Conservation (phyloP, 2,888 invertebrate genomes). For the Pemphredon lugubris region DNA sequence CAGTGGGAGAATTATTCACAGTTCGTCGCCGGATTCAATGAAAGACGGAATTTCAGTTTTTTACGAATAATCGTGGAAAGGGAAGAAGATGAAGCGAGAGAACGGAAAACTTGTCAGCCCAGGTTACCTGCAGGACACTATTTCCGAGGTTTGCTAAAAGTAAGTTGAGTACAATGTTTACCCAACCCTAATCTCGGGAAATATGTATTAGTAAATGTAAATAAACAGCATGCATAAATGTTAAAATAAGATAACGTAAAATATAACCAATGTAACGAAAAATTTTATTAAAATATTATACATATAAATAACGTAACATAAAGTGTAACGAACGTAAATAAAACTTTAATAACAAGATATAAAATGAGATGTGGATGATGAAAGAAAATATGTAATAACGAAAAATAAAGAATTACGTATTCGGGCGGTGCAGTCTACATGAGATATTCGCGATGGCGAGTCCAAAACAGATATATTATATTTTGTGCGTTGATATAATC, state of each 20-base stretch:
- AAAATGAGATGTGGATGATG: constrained; percentile 42
- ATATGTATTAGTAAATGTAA: too few relatives aligned
- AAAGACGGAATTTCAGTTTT: too few relatives aligned
- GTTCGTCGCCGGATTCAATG: too few relatives aligned
- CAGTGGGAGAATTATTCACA: too few relatives aligned
- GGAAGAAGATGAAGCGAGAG: too few relatives aligned
- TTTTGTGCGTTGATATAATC: constrained; percentile 76
- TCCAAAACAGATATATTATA: constrained; percentile 77
- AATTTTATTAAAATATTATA: constrained; percentile 64
- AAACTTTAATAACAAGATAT: constrained; percentile 45
- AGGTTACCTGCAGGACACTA: too few relatives aligned
- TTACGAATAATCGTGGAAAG: too few relatives aligned
- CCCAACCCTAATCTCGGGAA: too few relatives aligned
- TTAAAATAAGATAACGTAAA: constrained; percentile 56
- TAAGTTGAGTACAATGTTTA: too few relatives aligned
- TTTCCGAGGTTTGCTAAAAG: too few relatives aligned
- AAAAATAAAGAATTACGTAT: constrained; percentile 40
- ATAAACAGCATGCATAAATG: constrained; percentile 15
- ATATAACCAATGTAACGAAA: constrained; percentile 62
- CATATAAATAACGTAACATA: constrained; percentile 67
- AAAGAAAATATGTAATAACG: constrained; percentile 37
- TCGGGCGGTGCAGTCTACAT: constrained; percentile 67
- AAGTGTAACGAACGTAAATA: constrained; percentile 62
- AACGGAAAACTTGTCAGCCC: too few relatives aligned
- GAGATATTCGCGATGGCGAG: constrained; percentile 77